phyloP scores from a whole-genome alignment of 2,888 invertebrate species.

The Amphipoea oculea region DNA sequence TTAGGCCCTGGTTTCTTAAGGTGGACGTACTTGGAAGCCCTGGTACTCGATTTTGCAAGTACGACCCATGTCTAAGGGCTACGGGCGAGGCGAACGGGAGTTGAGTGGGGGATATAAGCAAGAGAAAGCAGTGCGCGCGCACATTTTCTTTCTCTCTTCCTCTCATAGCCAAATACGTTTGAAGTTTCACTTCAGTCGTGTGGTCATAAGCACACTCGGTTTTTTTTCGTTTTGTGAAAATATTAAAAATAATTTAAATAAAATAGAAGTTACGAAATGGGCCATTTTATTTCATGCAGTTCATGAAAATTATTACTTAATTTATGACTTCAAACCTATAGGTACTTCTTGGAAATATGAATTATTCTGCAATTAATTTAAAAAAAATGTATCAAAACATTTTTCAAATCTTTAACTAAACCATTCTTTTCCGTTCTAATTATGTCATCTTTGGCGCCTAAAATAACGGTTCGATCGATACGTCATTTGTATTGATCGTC shows the following conservation, averaged over 20 bases:
- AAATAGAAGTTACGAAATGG: no score
- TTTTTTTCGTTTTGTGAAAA: neutral
- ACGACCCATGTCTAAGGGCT: no score
- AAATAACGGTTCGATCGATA: slow-evolving; percentile 66
- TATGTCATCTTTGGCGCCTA: slow-evolving; percentile 54
- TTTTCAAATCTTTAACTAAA: slow-evolving; percentile 5
- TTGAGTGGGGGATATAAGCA: no score
- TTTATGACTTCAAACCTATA: neutral
- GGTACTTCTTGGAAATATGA: neutral
- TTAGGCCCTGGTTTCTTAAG: no score
- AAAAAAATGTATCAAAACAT: neutral
- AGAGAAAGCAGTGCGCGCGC: no score
- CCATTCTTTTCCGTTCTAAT: slow-evolving; percentile 16
- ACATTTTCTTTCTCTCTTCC: no score
- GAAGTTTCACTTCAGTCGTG: no score
- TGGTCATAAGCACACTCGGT: no score
- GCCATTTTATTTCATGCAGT: neutral
- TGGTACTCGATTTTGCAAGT: no score
- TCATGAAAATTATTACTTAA: neutral
- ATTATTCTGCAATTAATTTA: neutral
- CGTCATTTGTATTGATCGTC: slow-evolving; percentile 67
- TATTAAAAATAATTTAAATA: neutral
- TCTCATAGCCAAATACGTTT: no score
- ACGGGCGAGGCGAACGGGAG: no score
- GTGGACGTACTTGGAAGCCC: no score